These are phyloP conservation scores for Patella depressa DNA, from an alignment of 2,888 invertebrate genomes.

Conservation along the genomic window DNA sequence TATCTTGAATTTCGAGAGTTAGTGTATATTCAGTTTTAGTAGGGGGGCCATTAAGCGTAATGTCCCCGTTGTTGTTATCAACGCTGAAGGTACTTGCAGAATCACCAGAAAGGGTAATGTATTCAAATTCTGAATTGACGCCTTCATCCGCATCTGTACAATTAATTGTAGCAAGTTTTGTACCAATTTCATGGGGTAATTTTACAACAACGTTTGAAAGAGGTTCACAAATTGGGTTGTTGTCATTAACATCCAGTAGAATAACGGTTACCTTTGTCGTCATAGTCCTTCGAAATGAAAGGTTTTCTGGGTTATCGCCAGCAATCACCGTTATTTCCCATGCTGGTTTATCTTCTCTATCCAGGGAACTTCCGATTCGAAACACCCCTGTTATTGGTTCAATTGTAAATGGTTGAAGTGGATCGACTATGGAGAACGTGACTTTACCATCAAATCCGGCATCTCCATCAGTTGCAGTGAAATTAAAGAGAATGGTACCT, in stretches of 20 bases:
- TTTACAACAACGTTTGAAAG: slow-evolving; percentile 18
- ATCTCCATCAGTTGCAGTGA: slow-evolving; percentile 48
- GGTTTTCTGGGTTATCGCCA: slow-evolving; percentile 37
- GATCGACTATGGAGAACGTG: slow-evolving; percentile 30
- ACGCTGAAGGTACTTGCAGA: slow-evolving; percentile 33
- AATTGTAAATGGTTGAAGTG: slow-evolving; percentile 17
- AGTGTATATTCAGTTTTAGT: slow-evolving; percentile 4
- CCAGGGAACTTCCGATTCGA: slow-evolving; percentile 35
- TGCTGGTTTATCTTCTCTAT: slow-evolving; percentile 36
- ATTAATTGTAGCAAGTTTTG: background rate
- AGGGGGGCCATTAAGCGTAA: slow-evolving; percentile 26
- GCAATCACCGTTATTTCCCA: slow-evolving; percentile 35
- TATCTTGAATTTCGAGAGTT: slow-evolving; percentile 5
- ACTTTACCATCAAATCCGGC: slow-evolving; percentile 43
- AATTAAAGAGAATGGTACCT: slow-evolving; percentile 42
- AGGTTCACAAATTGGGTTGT: slow-evolving; percentile 37
- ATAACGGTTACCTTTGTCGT: slow-evolving; percentile 29
- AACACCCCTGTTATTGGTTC: slow-evolving; percentile 36
- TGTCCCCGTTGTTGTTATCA: slow-evolving; percentile 37
- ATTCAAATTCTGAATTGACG: slow-evolving; percentile 17
- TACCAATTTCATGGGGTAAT: slow-evolving; percentile 20
- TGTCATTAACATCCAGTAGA: slow-evolving; percentile 45
- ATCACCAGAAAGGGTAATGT: slow-evolving; percentile 21
- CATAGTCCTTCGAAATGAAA: slow-evolving; percentile 20
- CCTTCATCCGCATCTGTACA: slow-evolving; percentile 17